These are phyloP conservation scores for Donacobius atricapilla DNA, from an alignment of 2,113 vertebrate species.

Conservation along the genomic window DNA sequence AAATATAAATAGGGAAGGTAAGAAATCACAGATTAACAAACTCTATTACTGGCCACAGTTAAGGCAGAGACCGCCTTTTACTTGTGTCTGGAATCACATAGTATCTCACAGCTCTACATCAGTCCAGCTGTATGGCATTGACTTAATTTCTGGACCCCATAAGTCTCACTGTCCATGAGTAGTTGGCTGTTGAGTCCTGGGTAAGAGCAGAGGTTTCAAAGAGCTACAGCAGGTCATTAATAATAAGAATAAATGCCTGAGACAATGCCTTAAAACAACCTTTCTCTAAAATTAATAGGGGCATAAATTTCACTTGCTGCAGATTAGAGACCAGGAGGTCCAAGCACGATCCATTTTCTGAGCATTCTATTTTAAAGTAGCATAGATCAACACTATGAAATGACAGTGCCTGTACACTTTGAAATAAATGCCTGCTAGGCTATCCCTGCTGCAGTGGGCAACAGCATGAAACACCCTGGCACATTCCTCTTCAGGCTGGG, in stretches of 20 bases:
- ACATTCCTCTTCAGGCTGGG: neutral
- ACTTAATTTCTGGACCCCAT: neutral
- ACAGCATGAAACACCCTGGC: neutral
- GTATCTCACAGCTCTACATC: neutral
- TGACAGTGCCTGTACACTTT: neutral
- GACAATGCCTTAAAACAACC: neutral
- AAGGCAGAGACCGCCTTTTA: neutral
- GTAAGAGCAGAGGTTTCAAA: neutral
- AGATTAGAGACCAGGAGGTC: neutral
- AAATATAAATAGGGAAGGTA: neutral
- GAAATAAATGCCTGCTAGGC: neutral
- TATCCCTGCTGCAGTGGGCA: neutral
- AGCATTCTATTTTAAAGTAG: neutral
- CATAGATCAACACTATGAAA: neutral
- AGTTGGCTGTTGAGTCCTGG: neutral
- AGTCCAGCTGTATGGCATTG: accelerated
- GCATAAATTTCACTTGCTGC: neutral
- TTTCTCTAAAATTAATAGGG: neutral
- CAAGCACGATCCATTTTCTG: neutral
- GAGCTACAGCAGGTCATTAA: neutral
- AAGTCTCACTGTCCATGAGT: neutral
- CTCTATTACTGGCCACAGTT: neutral
- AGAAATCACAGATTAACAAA: neutral
- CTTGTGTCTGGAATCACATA: neutral
- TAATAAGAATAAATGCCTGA: neutral